A percentile compares a stretch with the other conserved stretches of the same genome.
Evolutionary conservation across 2,113 vertebrate species (phyloP).

Genomic region (Arothron firmamentum): DNA sequence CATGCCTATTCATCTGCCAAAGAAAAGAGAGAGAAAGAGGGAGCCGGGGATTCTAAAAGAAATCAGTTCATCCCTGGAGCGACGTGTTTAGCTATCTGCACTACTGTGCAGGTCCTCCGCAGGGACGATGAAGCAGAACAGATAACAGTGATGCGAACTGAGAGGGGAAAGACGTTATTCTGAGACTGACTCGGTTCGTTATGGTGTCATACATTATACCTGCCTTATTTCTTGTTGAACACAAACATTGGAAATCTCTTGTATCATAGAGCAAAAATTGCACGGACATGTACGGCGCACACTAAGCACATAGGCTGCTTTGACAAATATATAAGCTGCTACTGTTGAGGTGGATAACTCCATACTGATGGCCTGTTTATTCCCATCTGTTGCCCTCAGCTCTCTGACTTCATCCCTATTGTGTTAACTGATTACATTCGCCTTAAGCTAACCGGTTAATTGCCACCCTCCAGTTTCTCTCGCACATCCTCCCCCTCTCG

Average conservation of each 20-base stretch:
- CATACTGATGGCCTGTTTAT: conserved; percentile 60
- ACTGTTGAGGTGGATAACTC: conserved; percentile 52
- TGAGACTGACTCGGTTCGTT: too few relatives aligned
- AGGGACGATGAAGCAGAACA: conserved; percentile 17
- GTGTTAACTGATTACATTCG: conserved; percentile 71
- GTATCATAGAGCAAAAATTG: conserved; percentile 2
- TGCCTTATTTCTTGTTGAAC: neutral
- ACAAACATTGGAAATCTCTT: neutral
- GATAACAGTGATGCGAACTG: conserved; percentile 1
- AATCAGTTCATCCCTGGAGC: conserved; percentile 66
- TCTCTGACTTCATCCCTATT: conserved; percentile 73
- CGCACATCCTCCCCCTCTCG: conserved; percentile 45
- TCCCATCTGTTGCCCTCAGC: conserved; percentile 74
- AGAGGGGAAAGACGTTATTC: neutral
- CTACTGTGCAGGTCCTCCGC: conserved; percentile 48
- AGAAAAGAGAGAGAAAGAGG: conserved; percentile 71
- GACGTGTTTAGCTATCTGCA: conserved; percentile 65
- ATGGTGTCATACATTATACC: too few relatives aligned
- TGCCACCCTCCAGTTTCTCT: conserved; percentile 67
- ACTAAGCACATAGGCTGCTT: conserved; percentile 33
- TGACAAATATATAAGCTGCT: conserved; percentile 52
- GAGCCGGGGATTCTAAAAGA: conserved; percentile 67
- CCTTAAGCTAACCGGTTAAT: conserved; percentile 73
- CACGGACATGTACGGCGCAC: conserved; percentile 21
- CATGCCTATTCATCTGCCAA: conserved; percentile 79